Evolutionary conservation across 2,113 vertebrate species (phyloP), one percentile per base, ranked within the genome.

Genomic region (Cyanocitta stelleri): DNA sequence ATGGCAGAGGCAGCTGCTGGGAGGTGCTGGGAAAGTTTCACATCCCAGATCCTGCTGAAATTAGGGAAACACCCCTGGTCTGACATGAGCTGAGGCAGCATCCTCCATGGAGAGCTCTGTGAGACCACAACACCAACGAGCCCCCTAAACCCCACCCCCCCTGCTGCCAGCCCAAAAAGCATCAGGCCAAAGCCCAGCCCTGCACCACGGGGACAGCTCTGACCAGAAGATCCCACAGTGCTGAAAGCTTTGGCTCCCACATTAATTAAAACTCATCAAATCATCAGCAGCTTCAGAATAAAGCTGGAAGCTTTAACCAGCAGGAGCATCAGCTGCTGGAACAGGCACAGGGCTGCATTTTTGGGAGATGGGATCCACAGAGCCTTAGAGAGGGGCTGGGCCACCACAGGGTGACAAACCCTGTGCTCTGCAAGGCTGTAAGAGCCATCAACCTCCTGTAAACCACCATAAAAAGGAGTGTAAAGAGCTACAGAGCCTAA

Each of bases 361-460:
- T 66, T 3, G 15, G 55, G 61, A 85, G 37, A 11, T 30, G 18
- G 15, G 10, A 22, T 22, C 22, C 63, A 37, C 54, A 85, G 37
- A 64, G 37, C 37, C 51, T 41, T 20, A 11, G 79, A 2, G 11
- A 58, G 71, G 29, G 33, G 68, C 55, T 37, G 37, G 46, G 89
- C 30, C 62, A 56, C 23, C 12, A 1, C 46, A 13, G 39, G 79
- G 21, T 16, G n/a, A 41, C 66, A 80, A 89, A 39, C 16, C 8
- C 1, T 5, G n/a, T 22, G 17, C 7, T 1, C 32, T 12, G 15
- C 0, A 8, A 35, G 9, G 55, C 43, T 79, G 5, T 7, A 20
- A 67, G 24, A 89, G 35, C 49, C n/a, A 35, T 61, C 44, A 2
- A 49, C 39, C 30, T 35, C 20, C 58, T 66, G 10, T 16, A 56